A percentile compares a stretch with the other conserved stretches of the same genome.
Conservation (phyloP, 2,113 vertebrate species). For the Elanus axillaris region DNA sequence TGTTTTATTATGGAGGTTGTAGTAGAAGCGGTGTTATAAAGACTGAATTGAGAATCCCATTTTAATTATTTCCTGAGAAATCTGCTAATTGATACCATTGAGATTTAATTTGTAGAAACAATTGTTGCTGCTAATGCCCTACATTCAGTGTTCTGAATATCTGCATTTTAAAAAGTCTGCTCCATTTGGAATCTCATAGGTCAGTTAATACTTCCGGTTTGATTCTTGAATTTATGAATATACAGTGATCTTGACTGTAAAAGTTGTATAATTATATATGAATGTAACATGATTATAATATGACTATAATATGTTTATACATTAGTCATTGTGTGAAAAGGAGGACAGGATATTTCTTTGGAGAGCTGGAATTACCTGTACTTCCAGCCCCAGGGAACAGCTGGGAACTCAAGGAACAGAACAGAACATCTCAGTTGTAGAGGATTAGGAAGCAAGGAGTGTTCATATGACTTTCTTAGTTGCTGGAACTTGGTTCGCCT, state of each 20-base stretch:
- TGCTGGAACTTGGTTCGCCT: background rate
- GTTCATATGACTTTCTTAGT: background rate
- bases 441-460: background rate
- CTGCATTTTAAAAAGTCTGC: background rate
- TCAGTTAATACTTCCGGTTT: background rate
- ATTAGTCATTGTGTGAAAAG: background rate
- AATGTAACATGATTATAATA: background rate
- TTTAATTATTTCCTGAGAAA: slow-evolving; percentile 14
- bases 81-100: slow-evolving; percentile 23
- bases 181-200: background rate
- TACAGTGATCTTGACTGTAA: background rate
- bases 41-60: background rate
- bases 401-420: background rate
- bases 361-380: slow-evolving; percentile 11
- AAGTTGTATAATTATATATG: background rate
- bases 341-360: background rate
- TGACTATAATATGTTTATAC: background rate
- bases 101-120: slow-evolving; percentile 1
- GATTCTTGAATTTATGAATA: background rate
- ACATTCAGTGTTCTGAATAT: background rate
- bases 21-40: background rate
- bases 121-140: background rate
- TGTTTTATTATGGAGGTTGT: background rate
- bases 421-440: background rate
- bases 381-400: background rate